phyloP scores from a whole-genome alignment of 2,888 invertebrate species.

The Rhorus exstirpatorius region DNA sequence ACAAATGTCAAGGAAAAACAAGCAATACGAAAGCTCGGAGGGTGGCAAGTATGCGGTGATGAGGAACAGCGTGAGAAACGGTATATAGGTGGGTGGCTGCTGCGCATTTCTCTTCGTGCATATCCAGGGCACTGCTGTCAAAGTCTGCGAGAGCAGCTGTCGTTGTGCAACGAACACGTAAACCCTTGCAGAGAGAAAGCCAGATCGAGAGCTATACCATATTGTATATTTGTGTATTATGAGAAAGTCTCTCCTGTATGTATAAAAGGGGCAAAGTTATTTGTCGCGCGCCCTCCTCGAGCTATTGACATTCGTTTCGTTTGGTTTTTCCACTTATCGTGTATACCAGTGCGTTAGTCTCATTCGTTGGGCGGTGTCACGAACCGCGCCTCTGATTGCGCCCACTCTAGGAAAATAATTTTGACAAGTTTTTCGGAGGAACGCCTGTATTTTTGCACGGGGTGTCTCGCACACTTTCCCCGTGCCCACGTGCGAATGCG shows the following conservation, averaged over 20 bases:
- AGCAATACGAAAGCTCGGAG: constrained; percentile 71
- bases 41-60: constrained; percentile 63
- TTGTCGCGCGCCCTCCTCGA: neutral
- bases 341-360: too few species aligned
- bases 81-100: constrained; percentile 62
- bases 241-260: too few species aligned
- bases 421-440: neutral
- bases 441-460: too few species aligned
- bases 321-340: too few species aligned
- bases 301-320: constrained; percentile 4
- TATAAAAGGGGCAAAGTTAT: constrained; percentile 6
- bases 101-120: constrained; percentile 27
- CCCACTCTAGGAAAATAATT: neutral
- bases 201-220: neutral
- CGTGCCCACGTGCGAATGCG: too few species aligned
- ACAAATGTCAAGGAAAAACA: constrained; percentile 79
- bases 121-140: constrained; percentile 3
- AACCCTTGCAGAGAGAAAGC: constrained; percentile 5
- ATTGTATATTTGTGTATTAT: neutral
- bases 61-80: constrained; percentile 66
- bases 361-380: too few species aligned
- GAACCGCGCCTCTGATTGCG: too few species aligned
- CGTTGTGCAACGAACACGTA: constrained; percentile 45
- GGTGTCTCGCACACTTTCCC: too few species aligned
- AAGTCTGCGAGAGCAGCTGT: constrained; percentile 31